These are phyloP conservation scores for Mesocricetus auratus DNA, from an alignment of 2,113 vertebrate genomes.

Conservation along the genomic window DNA sequence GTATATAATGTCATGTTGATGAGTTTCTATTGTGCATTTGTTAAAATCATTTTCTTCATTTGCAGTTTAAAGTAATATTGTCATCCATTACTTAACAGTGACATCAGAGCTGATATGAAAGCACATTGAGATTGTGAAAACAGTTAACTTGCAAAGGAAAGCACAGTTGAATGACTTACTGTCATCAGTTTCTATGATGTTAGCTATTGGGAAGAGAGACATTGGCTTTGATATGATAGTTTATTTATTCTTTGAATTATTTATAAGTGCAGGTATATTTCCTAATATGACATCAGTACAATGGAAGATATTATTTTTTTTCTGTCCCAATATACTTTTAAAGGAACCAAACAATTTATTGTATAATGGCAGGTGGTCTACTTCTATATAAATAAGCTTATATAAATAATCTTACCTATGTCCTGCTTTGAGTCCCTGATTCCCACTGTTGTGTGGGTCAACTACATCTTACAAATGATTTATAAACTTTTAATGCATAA, in stretches of 20 bases:
- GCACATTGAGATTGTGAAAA: not conserved
- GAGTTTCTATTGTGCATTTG: conserved; percentile 73
- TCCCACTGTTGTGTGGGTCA: not conserved
- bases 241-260: conserved; percentile 23
- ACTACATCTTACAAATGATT: not conserved
- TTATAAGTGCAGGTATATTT: not conserved
- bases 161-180: not conserved
- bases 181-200: not conserved
- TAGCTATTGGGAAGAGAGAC: not conserved
- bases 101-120: not conserved
- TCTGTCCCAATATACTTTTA: not conserved
- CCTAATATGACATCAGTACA: not conserved
- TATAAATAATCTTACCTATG: not conserved
- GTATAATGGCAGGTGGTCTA: not conserved
- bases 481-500: not conserved
- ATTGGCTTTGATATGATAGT: not conserved
- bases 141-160: not conserved
- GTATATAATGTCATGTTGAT: conserved; percentile 74
- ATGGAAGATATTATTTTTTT: conserved; percentile 7
- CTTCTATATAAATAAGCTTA: not conserved
- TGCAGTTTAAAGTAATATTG: not conserved
- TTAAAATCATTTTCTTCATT: conserved; percentile 29
- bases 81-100: not conserved
- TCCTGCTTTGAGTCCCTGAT: not conserved
- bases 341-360: not conserved